Base-by-base conservation (phyloP, 2,113 vertebrate genomes). In the Datnioides undecimradiatus region DNA sequence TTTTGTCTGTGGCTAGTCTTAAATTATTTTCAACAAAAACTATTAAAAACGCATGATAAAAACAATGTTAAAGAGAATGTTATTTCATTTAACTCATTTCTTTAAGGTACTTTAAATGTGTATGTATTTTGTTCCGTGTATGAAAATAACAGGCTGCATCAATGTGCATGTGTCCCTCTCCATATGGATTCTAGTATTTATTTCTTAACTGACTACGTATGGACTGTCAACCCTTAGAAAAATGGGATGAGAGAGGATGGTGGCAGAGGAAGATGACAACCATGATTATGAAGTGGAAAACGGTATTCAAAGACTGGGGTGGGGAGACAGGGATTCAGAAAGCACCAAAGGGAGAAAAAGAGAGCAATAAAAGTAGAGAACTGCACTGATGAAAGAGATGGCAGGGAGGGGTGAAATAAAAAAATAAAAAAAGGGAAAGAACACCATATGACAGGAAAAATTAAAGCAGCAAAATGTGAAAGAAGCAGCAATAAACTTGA, bases 241-340 rank as follows among this genome's bases (percentile, higher is more conserved):
- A 63, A 52, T 40, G 16, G 29, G 57, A 69, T 21, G 43, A 71
- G 6, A 52, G 52, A 69, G 29, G 45, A 76, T 43, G 27, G 31
- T 13, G 63, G 36, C 14, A 51, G 58, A 82, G 36, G 57, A 60
- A 43, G 66, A 76, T 59, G 48, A 82, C 13, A 21, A 48, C 51
- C 25, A 59, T 66, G 68, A 73, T 45, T 41, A 70, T 76, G 51
- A 84, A 23, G 31, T 62, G 76, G 67, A 43, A 84, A 77, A 73
- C 14, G 54, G 46, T 27, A 51, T 13, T 75, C 23, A n/a, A 55
- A 79, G 41, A 36, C 46, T 27, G 48, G 45, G 33, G 19, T 48
- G 6, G 40, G 60, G 62, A 67, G 40, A 17, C 23, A 72, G 67
- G 41, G 66, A 54, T 71, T 13, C 31, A 33, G 29, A 62, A 64